Base-by-base conservation (phyloP, 2,888 invertebrate genomes). In the Phorcus lineatus region DNA sequence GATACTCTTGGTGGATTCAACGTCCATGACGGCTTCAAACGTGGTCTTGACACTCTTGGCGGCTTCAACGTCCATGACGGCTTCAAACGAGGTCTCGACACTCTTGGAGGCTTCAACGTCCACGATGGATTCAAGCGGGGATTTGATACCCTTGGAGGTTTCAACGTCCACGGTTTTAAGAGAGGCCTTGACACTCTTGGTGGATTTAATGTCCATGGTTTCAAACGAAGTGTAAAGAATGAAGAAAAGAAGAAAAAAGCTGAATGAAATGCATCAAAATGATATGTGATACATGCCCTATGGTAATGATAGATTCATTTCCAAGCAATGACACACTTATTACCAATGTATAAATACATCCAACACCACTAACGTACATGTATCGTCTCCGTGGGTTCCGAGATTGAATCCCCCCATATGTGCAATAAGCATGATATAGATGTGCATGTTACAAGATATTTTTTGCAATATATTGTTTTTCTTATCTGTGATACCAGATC, bases 141-240 rank as follows among this genome's bases (percentile, higher is more conserved):
- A 16, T 28, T 74, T 19, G 70, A 74, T 19, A 74, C 70, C 11
- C 40, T 74, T 13, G 70, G 70, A 1, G 70, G 70, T 0, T 28
- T 13, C 40, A 19, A 74, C 13, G 36, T 74, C 40, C 70, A 74
- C 40, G 47, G 70, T 3, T 74, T 74, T 36, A 75, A 53, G 53
- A 31, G 83, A 22, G 57, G 55, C 22, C 75, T 83, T 28, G 83
- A 83, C 74, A 77, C 80, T 2, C 76, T 83, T 7, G 81, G 83
- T 9, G 82, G 79, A 2, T 83, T 82, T 36, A 80, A 83, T 22
- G 83, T 83, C 16, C 83, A 83, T 53, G 79, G 83, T 40, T 83
- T 78, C 78, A 82, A 84, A 57, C 40, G 82, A 16, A 66, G 77
- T 28, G 77, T 19, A 1, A 66, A 55, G 31, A 74, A 62, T 24